A percentile compares a stretch with the other conserved stretches of the same genome.
These are phyloP conservation scores for Papilio protenor DNA, from an alignment of 2,888 invertebrate species.

Conservation along the genomic window DNA sequence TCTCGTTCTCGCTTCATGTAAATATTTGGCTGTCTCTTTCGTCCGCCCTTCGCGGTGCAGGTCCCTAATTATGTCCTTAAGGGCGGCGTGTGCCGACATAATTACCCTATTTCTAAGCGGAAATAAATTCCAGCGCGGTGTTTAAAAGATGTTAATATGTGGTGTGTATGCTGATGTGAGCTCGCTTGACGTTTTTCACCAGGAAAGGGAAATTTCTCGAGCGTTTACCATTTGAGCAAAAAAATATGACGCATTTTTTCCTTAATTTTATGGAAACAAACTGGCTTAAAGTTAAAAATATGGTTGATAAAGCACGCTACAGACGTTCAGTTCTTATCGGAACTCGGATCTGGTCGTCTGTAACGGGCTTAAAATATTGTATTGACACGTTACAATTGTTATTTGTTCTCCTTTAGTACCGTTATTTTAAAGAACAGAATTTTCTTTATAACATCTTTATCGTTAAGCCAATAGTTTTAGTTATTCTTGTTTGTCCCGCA, in stretches of 20 bases:
- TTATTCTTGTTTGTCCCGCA: not conserved
- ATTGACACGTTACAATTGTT: no score
- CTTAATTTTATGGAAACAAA: not conserved
- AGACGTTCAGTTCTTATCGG: no score
- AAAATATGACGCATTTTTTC: not conserved
- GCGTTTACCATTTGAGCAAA: not conserved
- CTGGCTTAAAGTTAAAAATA: not conserved
- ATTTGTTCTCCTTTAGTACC: no score
- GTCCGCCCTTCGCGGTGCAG: constrained; percentile 48
- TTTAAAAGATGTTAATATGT: constrained; percentile 48
- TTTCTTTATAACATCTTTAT: no score
- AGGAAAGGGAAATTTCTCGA: not conserved
- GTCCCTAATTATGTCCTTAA: constrained; percentile 53
- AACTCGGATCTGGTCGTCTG: no score
- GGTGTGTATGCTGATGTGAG: constrained; percentile 18
- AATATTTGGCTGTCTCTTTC: constrained; percentile 43
- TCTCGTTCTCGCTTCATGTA: constrained; percentile 4
- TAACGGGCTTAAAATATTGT: no score
- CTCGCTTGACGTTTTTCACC: constrained; percentile 6
- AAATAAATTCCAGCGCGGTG: constrained; percentile 51
- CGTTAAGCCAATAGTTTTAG: no score
- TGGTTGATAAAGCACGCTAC: not conserved
- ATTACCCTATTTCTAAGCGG: constrained; percentile 53
- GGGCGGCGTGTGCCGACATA: constrained; percentile 49
- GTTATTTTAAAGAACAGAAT: no score